Percentiles rank a stretch among this genome's conserved stretches.
Conservation (phyloP, 2,888 invertebrate species). For the Apamea monoglypha region DNA sequence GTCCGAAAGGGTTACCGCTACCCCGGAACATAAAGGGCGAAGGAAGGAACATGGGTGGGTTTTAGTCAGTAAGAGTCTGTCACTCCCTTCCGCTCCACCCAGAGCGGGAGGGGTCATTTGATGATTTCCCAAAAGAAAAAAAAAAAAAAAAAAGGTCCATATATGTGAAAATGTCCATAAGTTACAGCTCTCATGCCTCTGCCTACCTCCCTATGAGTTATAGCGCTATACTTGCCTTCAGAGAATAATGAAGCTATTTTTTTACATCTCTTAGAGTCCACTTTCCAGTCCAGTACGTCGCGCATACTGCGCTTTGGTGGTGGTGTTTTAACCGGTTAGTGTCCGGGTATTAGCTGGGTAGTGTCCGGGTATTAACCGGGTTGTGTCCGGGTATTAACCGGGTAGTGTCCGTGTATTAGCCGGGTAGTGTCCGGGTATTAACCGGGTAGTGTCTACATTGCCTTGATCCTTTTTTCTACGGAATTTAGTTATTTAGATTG, state of each 20-base stretch:
- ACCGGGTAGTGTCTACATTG: constrained; percentile 6
- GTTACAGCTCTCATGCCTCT: constrained; percentile 13
- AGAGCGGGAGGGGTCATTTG: too few relatives aligned
- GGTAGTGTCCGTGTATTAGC: background rate
- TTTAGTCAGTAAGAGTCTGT: too few relatives aligned
- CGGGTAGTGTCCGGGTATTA: background rate
- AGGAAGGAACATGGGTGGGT: too few relatives aligned
- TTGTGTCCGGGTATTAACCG: background rate
- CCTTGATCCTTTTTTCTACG: background rate
- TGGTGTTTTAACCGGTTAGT: background rate
- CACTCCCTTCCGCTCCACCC: too few relatives aligned
- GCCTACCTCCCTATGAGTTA: constrained; percentile 24
- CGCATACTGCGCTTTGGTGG: constrained; percentile 11
- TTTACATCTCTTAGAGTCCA: constrained; percentile 59
- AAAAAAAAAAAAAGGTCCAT: background rate
- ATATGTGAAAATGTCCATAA: constrained; percentile 31
- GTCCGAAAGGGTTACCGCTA: too few relatives aligned
- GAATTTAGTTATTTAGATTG: background rate
- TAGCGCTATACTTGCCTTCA: constrained; percentile 65
- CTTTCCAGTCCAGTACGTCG: constrained; percentile 55
- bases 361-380: background rate
- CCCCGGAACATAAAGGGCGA: too few relatives aligned
- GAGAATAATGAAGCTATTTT: constrained; percentile 63
- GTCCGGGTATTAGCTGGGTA: background rate
- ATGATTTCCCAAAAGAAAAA: too few relatives aligned